Evolutionary conservation across 2,113 vertebrate species (phyloP), one percentile per base, ranked within the genome.

Genomic region (Setophaga coronata): DNA sequence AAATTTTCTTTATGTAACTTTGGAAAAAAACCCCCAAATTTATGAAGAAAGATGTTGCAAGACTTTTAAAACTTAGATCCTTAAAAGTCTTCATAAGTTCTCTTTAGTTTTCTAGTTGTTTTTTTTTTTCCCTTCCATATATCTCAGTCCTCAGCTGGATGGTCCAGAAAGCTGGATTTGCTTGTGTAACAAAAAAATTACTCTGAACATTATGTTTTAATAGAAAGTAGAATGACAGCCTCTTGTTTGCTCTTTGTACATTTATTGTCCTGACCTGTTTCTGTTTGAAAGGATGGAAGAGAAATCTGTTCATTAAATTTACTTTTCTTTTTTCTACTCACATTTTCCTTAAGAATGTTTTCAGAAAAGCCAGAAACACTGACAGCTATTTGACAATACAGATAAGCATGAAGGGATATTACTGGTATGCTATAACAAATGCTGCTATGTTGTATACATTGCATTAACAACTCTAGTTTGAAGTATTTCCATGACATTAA

Each of bases 271-370:
- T 74, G 38, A 79, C 34, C 14, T 1, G 1, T 82, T 89, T 69
- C 11, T 93, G 48, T 80, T 88, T 43, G 61, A 76, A 96, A 89
- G 33, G 33, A 57, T 40, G 19, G 28, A n/a, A 40, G 9, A 89
- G 43, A 85, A 89, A 88, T 77, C 53, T 82, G 38, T 47, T 93
- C 16, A 24, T 95, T 84, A 95, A 82, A 87, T 38, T 87, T 79
- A 43, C 20, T 84, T 92, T 73, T 90, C 7, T 70, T 95, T 94
- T 92, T 92, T 87, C 47, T 62, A 40, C 17, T 85, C 51, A 61
- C 1, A 3, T 89, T 91, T 90, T 90, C 61, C 64, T 62, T 76
- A 14, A 60, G n/a, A 56, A 7, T 60, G n/a, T 76, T 87, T 77
- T 87, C 62, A 57, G 69, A 89, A 93, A 81, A 70, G 40, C 12